Conservation (phyloP, 1,140 invertebrate genomes). For the Pachypsylla venusta region DNA sequence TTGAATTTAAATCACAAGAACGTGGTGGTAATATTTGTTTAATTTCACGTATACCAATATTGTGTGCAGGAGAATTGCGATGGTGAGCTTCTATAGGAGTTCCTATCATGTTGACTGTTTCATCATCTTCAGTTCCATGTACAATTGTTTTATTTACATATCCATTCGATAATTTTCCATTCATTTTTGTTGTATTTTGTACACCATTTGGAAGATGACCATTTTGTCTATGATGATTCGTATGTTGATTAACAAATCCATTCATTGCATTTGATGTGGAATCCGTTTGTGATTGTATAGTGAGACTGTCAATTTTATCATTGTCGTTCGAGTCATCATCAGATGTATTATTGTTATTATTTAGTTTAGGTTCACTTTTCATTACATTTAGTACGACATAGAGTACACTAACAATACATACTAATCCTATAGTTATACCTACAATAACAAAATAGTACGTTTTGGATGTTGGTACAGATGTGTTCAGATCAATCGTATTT, state of each 20-base stretch:
- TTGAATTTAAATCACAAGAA: too few relatives aligned
- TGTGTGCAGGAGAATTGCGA: too few relatives aligned
- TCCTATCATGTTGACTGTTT: background rate
- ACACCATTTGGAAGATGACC: background rate
- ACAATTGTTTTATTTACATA: conserved; percentile 1
- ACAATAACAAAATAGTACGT: background rate
- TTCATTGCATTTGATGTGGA: background rate
- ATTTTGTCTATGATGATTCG: background rate
- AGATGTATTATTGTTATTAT: too few relatives aligned
- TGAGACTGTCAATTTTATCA: background rate
- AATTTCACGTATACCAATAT: too few relatives aligned
- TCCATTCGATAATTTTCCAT: background rate
- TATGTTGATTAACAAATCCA: conserved; percentile 6
- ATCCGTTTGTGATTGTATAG: background rate
- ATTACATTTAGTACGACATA: background rate
- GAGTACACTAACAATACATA: background rate
- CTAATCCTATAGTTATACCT: background rate
- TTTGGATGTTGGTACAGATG: background rate
- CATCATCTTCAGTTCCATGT: background rate
- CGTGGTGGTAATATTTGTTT: too few relatives aligned
- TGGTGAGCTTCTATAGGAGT: too few relatives aligned
- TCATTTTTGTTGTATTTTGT: background rate
- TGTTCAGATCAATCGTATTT: background rate
- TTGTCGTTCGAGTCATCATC: background rate
- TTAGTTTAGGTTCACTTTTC: background rate